Conservation (phyloP, 1,140 invertebrate genomes). For the Choristoneura fumiferana region DNA sequence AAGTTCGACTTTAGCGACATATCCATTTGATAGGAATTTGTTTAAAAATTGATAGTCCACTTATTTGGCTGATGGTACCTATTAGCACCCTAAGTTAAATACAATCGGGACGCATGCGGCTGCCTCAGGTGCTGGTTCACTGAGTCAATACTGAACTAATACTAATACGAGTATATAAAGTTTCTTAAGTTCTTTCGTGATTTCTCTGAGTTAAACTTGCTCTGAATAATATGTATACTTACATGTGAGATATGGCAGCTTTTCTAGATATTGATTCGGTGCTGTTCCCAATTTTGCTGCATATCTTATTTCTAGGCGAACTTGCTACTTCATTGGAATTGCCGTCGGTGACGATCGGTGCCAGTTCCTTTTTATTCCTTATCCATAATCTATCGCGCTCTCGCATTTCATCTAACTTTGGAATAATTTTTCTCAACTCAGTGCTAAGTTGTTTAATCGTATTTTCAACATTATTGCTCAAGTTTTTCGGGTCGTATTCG, state of each 20-base stretch:
- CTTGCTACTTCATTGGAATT: constrained; percentile 59
- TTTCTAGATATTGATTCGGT: not conserved
- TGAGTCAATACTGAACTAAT: too few species aligned
- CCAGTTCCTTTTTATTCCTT: constrained; percentile 41
- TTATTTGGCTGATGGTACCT: too few species aligned
- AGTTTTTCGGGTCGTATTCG: constrained; percentile 61
- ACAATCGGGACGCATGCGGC: too few species aligned
- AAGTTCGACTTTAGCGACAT: too few species aligned
- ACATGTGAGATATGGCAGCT: constrained; percentile 17
- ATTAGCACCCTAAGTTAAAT: too few species aligned
- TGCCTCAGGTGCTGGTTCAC: too few species aligned
- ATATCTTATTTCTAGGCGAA: constrained; percentile 26
- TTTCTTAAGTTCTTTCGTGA: too few species aligned
- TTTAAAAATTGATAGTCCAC: too few species aligned
- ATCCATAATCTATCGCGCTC: constrained; percentile 63
- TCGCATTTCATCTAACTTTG: constrained; percentile 71
- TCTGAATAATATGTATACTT: too few species aligned
- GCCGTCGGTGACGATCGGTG: constrained; percentile 44
- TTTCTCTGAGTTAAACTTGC: too few species aligned
- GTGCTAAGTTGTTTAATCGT: constrained; percentile 71
- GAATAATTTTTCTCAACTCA: constrained; percentile 69
- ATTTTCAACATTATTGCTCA: constrained; percentile 66
- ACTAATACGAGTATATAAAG: too few species aligned
- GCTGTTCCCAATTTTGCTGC: not conserved
- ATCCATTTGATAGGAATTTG: too few species aligned